Evolutionary conservation across 2,888 invertebrate genomes (phyloP).

Genomic region (Labia minor): DNA sequence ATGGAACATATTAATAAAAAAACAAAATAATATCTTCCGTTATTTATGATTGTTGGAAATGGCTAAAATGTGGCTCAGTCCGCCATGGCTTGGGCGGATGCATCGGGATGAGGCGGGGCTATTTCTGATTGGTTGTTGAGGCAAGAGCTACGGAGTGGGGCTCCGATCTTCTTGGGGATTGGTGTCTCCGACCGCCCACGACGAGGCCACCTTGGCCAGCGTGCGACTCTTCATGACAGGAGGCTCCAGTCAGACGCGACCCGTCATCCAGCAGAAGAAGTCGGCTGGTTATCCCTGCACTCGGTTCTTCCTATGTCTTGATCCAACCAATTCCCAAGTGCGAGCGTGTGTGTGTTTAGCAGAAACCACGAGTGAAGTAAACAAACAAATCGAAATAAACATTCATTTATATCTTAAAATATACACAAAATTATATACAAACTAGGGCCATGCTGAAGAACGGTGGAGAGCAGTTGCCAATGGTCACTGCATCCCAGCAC

Average conservation of each 20-base stretch:
- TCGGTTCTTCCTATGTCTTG: neutral
- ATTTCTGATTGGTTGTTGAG: neutral
- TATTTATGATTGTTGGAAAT: too few species aligned
- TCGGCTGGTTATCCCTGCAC: neutral
- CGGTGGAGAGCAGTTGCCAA: neutral
- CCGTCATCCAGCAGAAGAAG: neutral
- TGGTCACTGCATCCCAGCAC: slow-evolving; percentile 14
- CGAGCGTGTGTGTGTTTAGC: neutral
- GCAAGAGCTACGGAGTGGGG: neutral
- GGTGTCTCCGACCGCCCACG: neutral
- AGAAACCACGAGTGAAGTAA: neutral
- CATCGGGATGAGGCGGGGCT: neutral
- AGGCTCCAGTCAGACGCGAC: neutral
- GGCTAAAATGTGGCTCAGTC: too few species aligned
- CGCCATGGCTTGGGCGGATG: slow-evolving; percentile 3
- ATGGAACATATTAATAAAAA: too few species aligned
- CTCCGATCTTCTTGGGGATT: neutral
- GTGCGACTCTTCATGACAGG: neutral
- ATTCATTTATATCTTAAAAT: too few species aligned
- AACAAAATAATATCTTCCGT: too few species aligned
- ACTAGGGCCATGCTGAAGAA: neutral
- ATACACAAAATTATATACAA: too few species aligned
- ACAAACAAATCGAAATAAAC: neutral
- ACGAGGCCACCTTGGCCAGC: neutral
- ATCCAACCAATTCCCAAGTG: neutral